Conservation (phyloP, 2,888 invertebrate genomes). For the Myathropa florea region DNA sequence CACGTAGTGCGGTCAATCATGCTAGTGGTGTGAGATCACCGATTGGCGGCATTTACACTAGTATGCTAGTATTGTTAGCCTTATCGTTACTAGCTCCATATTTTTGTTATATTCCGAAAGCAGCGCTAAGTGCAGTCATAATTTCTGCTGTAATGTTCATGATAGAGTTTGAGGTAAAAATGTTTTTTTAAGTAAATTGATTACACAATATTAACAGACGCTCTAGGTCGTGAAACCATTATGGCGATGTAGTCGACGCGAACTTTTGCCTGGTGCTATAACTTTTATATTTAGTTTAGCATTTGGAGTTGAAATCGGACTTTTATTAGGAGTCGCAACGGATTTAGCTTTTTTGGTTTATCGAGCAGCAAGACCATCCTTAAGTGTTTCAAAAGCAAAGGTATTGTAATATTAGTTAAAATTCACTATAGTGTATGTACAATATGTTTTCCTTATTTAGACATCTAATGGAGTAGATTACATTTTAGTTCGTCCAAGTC, state of each 20-base stretch:
- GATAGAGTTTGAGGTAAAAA: slow-evolving; percentile 90
- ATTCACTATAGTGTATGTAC: slow-evolving; percentile 9
- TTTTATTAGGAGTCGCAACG: slow-evolving; percentile 89
- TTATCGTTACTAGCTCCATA: slow-evolving; percentile 93
- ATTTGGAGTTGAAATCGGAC: slow-evolving; percentile 93
- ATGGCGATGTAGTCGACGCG: slow-evolving; percentile 91
- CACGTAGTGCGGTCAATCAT: slow-evolving; percentile 95
- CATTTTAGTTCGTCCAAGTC: slow-evolving; percentile 89
- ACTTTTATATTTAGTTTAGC: slow-evolving; percentile 91
- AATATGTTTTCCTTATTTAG: slow-evolving; percentile 81
- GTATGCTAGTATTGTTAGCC: slow-evolving; percentile 90
- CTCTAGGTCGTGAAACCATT: slow-evolving; percentile 88
- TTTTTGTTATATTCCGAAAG: slow-evolving; percentile 94
- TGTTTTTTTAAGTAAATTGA: background rate
- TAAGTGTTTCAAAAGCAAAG: slow-evolving; percentile 87
- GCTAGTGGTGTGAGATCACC: slow-evolving; percentile 96
- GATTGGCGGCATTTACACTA: slow-evolving; percentile 91
- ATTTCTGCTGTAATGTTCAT: slow-evolving; percentile 97
- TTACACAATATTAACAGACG: background rate
- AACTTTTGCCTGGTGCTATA: slow-evolving; percentile 89
- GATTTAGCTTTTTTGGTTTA: slow-evolving; percentile 90
- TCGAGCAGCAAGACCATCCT: slow-evolving; percentile 89
- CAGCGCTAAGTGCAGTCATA: slow-evolving; percentile 94
- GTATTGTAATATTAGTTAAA: slow-evolving; percentile 83
- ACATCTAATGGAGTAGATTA: slow-evolving; percentile 86